Conservation (phyloP, 2,888 invertebrate genomes). For the Leptinotarsa juncta region DNA sequence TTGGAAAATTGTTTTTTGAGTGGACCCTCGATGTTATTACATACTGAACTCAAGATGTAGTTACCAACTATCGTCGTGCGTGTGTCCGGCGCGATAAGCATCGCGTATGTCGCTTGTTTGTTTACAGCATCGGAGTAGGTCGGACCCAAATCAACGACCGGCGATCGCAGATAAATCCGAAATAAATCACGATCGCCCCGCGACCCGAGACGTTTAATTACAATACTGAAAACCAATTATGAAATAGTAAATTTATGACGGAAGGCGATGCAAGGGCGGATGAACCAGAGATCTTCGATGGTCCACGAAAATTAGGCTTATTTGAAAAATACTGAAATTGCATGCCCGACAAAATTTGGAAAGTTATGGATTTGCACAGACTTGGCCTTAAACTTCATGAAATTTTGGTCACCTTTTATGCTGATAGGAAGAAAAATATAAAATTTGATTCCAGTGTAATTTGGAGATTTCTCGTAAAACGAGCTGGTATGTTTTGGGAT, state of each 20-base stretch:
- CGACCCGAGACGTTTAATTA: slow-evolving; percentile 61
- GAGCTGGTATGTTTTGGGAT: too few relatives aligned
- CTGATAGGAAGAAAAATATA: too few relatives aligned
- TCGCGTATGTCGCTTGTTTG: slow-evolving; percentile 56
- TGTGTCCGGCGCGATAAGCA: slow-evolving; percentile 13
- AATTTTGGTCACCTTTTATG: too few relatives aligned
- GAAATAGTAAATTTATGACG: slow-evolving; percentile 63
- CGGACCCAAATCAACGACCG: slow-evolving; percentile 46
- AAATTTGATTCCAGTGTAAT: too few relatives aligned
- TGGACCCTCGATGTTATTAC: too few relatives aligned
- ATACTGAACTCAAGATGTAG: too few relatives aligned
- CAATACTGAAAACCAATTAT: slow-evolving; percentile 65
- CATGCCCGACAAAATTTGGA: too few relatives aligned
- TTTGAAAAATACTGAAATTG: background rate
- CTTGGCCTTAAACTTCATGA: too few relatives aligned
- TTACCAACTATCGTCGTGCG: background rate
- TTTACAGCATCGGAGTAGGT: slow-evolving; percentile 58
- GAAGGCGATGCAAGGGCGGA: slow-evolving; percentile 3
- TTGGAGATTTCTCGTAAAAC: too few relatives aligned
- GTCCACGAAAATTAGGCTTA: background rate
- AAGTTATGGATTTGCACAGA: too few relatives aligned
- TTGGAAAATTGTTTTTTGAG: too few relatives aligned
- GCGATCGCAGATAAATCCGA: slow-evolving; percentile 57
- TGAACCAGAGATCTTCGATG: background rate
- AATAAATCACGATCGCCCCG: slow-evolving; percentile 59